These are phyloP conservation scores for Thripadectes ignobilis DNA, from an alignment of 2,797 vertebrate species.

Conservation along the genomic window DNA sequence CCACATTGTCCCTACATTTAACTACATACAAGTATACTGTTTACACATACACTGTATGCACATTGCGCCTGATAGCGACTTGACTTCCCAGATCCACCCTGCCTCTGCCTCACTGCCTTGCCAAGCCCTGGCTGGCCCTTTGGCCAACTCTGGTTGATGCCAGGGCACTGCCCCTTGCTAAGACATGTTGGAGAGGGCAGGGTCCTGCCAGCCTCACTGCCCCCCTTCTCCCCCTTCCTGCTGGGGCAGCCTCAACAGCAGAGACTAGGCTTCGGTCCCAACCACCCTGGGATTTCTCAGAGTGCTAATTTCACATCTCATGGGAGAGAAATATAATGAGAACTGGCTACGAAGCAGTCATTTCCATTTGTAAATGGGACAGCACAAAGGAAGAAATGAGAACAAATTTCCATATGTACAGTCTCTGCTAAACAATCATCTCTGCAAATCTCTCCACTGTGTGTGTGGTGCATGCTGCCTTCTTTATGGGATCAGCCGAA, in stretches of 20 bases:
- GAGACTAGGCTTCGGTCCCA: not conserved
- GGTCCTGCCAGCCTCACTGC: not conserved
- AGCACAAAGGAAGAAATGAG: constrained; percentile 52
- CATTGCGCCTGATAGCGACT: fast-evolving
- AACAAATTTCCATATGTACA: constrained; percentile 65
- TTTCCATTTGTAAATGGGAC: constrained; percentile 46
- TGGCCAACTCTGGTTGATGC: not conserved
- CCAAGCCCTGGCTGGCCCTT: not conserved
- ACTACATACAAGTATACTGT: not conserved
- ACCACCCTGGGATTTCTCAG: not conserved
- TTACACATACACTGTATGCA: not conserved
- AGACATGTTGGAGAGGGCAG: not conserved
- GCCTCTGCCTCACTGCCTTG: not conserved
- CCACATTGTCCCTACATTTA: not conserved
- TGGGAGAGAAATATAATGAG: constrained; percentile 6
- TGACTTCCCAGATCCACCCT: not conserved
- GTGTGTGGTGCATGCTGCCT: not conserved
- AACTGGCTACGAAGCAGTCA: constrained; percentile 4
- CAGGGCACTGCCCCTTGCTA: not conserved
- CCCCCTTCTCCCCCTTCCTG: not conserved
- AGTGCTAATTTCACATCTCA: not conserved
- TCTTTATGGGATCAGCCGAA: not conserved
- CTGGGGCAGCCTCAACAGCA: fast-evolving
- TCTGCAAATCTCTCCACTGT: not conserved
- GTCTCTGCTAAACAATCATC: constrained; percentile 40